Evolutionary conservation across 2,113 vertebrate genomes (phyloP).

Genomic region (Lucifuga dentata): DNA sequence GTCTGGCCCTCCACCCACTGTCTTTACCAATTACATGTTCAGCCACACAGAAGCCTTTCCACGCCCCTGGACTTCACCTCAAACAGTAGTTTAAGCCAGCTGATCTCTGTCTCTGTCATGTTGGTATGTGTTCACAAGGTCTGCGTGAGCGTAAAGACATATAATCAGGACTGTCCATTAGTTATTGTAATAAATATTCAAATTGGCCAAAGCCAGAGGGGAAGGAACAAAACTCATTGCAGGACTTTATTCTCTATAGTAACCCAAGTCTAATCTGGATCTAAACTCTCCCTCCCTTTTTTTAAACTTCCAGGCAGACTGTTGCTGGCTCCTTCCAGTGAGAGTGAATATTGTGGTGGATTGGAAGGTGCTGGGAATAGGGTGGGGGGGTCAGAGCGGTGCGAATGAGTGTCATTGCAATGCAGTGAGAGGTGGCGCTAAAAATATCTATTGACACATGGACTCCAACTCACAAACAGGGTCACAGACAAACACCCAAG

Average conservation of each 20-base stretch:
- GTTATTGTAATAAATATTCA: slow-evolving; percentile 61
- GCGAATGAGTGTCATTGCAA: slow-evolving; percentile 83
- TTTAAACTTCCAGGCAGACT: slow-evolving; percentile 36
- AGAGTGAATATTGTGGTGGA: slow-evolving; percentile 72
- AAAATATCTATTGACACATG: slow-evolving; percentile 85
- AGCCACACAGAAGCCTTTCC: slow-evolving; percentile 5
- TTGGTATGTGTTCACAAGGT: slow-evolving; percentile 10
- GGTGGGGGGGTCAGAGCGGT: slow-evolving; percentile 47
- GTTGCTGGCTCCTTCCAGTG: slow-evolving; percentile 71
- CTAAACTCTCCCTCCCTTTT: slow-evolving; percentile 40
- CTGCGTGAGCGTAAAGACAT: slow-evolving; percentile 25
- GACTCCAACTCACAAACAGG: slow-evolving; percentile 74
- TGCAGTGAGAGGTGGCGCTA: slow-evolving; percentile 82
- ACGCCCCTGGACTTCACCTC: slow-evolving; percentile 22
- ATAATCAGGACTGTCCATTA: slow-evolving; percentile 55
- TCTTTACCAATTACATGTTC: slow-evolving; percentile 57
- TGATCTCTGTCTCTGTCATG: slow-evolving; percentile 19
- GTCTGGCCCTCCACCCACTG: slow-evolving; percentile 47
- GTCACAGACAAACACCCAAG: slow-evolving; percentile 73
- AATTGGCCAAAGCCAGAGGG: slow-evolving; percentile 30
- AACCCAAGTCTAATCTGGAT: slow-evolving; percentile 52
- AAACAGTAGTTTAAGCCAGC: slow-evolving; percentile 38
- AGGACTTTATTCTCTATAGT: slow-evolving; percentile 46
- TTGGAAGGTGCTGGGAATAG: slow-evolving; percentile 30
- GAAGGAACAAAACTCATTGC: slow-evolving; percentile 23